These are phyloP conservation scores for Oikopleura vanhoeffeni DNA, from an alignment of 23 tunicate species.

Conservation along the genomic window DNA sequence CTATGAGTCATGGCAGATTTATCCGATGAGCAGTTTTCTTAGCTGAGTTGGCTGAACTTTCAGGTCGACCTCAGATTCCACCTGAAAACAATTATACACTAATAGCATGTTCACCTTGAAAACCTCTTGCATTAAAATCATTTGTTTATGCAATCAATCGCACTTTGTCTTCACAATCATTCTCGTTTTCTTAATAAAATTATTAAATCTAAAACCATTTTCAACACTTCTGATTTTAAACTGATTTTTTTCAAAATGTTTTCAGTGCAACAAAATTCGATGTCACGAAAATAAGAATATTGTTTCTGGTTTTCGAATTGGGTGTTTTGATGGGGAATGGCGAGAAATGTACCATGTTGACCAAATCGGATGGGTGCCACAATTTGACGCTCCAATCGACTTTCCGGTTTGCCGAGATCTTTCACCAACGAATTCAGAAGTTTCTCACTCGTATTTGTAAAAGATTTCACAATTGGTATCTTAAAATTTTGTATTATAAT, in stretches of 20 bases:
- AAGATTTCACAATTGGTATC: background rate
- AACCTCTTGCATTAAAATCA: too few species aligned
- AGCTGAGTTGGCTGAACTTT: too few species aligned
- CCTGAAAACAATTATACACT: too few species aligned
- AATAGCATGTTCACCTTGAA: too few species aligned
- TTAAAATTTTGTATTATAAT: background rate
- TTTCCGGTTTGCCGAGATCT: background rate
- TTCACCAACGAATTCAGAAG: background rate
- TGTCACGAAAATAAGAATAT: background rate
- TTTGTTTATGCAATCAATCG: too few species aligned
- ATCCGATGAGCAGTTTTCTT: too few species aligned
- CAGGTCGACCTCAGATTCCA: too few species aligned
- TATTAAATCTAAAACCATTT: too few species aligned
- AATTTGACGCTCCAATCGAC: background rate
- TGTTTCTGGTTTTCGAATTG: background rate
- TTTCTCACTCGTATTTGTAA: background rate
- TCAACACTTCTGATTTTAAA: background rate
- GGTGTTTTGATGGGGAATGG: conserved; percentile 3
- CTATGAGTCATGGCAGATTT: too few species aligned
- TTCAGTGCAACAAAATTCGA: background rate
- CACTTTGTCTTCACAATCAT: too few species aligned
- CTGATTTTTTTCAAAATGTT: background rate
- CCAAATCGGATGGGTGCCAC: conserved; percentile 11
- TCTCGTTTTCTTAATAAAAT: too few species aligned
- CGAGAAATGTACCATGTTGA: background rate